Base-by-base conservation (phyloP, 1,140 invertebrate genomes). In the Calliopsis andreniformis region DNA sequence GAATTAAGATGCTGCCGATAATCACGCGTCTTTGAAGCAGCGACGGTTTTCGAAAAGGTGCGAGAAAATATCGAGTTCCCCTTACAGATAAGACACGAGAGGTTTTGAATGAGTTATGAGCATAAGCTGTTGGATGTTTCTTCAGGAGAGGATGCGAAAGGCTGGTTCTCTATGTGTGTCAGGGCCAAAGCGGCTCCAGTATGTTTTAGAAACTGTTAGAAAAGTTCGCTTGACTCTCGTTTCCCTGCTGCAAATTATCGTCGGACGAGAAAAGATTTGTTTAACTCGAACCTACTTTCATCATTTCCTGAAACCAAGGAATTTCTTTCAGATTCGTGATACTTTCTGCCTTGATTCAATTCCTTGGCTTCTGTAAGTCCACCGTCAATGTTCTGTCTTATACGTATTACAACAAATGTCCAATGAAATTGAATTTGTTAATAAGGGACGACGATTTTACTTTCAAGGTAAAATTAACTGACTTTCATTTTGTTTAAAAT, bases 131-230 rank as follows among this genome's bases (percentile, higher is more conserved):
- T 83, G 67, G 66, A 83, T 67, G 73, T 72, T 84, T 70, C 53
- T 71, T 70, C 61, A 55, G 59, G 71, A 81, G 75, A 85, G 82
- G 79, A 85, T 85, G 83, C 83, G 83, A 81, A 85, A 85, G 83
- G 62, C 82, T 78, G 73, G 81, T 56, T 67, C 47, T 18, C 30
- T 75, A 85, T 84, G 83, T 85, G 53, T 85, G 83, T 85, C 83
- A 85, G 53, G 83, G 83, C 70, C 83, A 85, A 67, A 77, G 49
- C 64, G 55, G 51, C 39, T 25, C 51, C 51, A 67, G 66, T 75
- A 56, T 80, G 73, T 84, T 84, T 84, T 85, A 79, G 82, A 85
- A 85, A 76, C 79, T 77, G 75, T 85, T 85, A 85, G 83, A 84
- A 77, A 63, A 78, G 61, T 73, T 64, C 45, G 58, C 76, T 39